These are phyloP conservation scores for Pluvianellus socialis DNA, from an alignment of 2,113 vertebrate species.

Conservation along the genomic window DNA sequence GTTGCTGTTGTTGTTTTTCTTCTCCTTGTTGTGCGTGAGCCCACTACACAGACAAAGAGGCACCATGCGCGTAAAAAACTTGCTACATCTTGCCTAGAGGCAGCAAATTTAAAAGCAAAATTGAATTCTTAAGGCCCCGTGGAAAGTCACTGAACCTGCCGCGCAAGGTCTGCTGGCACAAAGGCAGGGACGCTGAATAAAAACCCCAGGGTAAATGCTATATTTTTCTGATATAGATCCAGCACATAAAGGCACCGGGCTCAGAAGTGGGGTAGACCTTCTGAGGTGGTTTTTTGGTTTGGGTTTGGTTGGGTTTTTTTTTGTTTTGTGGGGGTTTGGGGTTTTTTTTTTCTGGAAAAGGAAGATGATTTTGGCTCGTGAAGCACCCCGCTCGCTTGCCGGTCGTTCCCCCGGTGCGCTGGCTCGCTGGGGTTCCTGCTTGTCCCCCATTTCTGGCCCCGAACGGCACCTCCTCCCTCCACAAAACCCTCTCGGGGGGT, in stretches of 20 bases:
- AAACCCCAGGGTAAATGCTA: constrained; percentile 16
- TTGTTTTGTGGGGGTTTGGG: too few species aligned
- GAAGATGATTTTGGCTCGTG: not conserved
- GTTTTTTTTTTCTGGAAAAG: not conserved
- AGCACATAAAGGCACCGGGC: not conserved
- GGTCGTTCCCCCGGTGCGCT: fast-evolving
- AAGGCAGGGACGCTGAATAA: not conserved
- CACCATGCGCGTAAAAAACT: constrained; percentile 59
- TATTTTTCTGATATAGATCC: not conserved
- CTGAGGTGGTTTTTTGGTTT: not conserved
- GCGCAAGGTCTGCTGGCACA: constrained; percentile 46
- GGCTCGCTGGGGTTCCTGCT: not conserved
- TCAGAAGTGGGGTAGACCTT: not conserved
- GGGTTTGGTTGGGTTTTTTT: not conserved
- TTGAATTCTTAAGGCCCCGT: constrained; percentile 54
- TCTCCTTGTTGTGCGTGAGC: constrained; percentile 29
- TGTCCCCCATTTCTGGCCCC: not conserved
- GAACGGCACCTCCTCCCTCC: not conserved
- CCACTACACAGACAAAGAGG: constrained; percentile 67
- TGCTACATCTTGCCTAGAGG: constrained; percentile 67
- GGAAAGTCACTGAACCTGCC: constrained; percentile 52
- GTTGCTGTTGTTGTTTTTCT: not conserved
- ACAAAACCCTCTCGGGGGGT: not conserved
- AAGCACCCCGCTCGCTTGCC: not conserved
- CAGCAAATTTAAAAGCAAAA: constrained; percentile 66